Evolutionary conservation across 2,113 vertebrate species (phyloP), one percentile per base, ranked within the genome.

Genomic region (Pristiophorus japonicus): DNA sequence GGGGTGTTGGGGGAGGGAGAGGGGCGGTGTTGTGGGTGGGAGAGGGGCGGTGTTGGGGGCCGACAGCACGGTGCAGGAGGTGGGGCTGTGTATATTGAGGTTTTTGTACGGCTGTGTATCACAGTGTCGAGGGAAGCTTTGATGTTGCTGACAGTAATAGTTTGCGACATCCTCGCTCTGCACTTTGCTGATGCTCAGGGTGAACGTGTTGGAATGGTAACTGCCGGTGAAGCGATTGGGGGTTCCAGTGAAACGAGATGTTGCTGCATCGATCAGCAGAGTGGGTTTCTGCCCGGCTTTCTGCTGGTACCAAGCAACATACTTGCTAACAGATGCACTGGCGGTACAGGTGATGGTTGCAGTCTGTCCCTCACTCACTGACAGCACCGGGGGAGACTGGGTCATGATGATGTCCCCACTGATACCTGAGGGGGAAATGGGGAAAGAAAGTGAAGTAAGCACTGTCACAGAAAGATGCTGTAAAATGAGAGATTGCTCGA

Each of bases 181-280:
- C 5, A 90, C 87, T 0, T 22, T 14, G 4, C 30, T 96, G 65
- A 96, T 91, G 18, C 93, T 95, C 24, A 95, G 70, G n/a, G 93
- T 91, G 51, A 51, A 51, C 51, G 51, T 51, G 51, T 51, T 51
- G 51, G 51, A 51, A 1, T 51, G 51, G 1, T 51, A 4, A 51
- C 51, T 66, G 55, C 96, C 96, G 42, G 38, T 95, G 95, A 96
- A 90, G 27, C 87, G 63, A 1, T 93, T 20, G 38, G 91, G 95
- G 65, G 67, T 51, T 95, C 95, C 96, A 24, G 95, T 30, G 3
- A 12, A 14, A 73, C 95, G n/a, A 66, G 0, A 95, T n/a, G 16
- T 38, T 62, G 73, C 88, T 4, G 0, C 0, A 78, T 42, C 75
- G 78, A 96, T 85, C 14, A 96, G 90, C n/a, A 91, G 62, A 66